Conservation (phyloP, 2,797 vertebrate species). For the Centroberyx gerrardi region DNA sequence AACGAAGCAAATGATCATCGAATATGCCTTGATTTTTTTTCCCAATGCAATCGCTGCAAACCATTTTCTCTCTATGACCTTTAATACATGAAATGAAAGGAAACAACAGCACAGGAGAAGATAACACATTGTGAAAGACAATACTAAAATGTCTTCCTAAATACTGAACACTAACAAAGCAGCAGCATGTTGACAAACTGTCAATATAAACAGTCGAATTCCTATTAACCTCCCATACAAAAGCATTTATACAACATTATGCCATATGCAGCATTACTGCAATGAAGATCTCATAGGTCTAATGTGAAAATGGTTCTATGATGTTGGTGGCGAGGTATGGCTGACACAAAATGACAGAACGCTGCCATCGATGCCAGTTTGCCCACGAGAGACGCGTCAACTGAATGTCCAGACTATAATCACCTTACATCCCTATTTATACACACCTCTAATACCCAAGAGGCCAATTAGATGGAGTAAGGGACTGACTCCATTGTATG, state of each 20-base stretch:
- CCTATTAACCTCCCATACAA: background rate
- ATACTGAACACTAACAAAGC: too few species aligned
- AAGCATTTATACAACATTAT: background rate
- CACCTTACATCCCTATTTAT: slow-evolving; percentile 72
- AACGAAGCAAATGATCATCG: background rate
- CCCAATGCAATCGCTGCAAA: background rate
- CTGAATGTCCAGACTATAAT: slow-evolving; percentile 50
- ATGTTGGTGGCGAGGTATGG: background rate
- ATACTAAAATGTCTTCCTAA: background rate
- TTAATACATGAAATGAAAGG: background rate
- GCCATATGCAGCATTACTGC: background rate
- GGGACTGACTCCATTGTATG: slow-evolving; percentile 19
- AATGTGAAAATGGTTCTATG: background rate
- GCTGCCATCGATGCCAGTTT: slow-evolving; percentile 16
- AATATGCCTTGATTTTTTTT: background rate
- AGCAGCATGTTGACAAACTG: background rate
- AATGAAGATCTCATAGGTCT: background rate
- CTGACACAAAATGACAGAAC: background rate
- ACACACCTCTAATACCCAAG: slow-evolving; percentile 58
- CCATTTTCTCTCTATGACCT: background rate
- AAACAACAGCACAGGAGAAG: background rate
- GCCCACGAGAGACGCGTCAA: background rate
- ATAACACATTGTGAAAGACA: background rate
- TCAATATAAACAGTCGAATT: background rate
- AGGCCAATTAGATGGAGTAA: slow-evolving; percentile 16